Conservation (phyloP, 2,888 invertebrate species). For the Caenorhabditis sp. region DNA sequence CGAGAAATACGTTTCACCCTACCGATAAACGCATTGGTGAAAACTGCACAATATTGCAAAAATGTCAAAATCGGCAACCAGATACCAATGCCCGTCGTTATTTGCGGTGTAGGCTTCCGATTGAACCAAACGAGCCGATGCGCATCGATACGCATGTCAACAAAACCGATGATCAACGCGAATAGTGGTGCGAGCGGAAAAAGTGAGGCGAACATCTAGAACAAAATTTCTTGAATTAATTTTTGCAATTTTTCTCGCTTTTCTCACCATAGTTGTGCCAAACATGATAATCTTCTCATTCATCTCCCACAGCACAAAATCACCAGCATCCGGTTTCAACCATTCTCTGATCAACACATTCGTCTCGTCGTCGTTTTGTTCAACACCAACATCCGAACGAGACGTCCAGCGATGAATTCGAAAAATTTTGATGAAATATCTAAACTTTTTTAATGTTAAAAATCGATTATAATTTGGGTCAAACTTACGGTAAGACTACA, state of each 20-base stretch:
- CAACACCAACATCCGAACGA: conserved; percentile 16
- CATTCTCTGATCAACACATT: conserved; percentile 70
- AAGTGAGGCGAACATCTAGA: conserved; percentile 73
- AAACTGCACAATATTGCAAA: conserved; percentile 73
- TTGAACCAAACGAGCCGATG: conserved; percentile 65
- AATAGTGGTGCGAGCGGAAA: conserved; percentile 74
- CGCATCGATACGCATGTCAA: conserved; percentile 71
- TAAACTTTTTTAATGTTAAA: neutral
- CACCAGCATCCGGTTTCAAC: conserved; percentile 72
- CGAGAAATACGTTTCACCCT: neutral
- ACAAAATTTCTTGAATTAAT: too few relatives aligned
- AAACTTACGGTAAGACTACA: conserved; percentile 66
- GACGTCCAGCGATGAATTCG: conserved; percentile 32
- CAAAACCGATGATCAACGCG: conserved; percentile 71
- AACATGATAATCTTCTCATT: conserved; percentile 74
- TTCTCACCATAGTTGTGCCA: conserved; percentile 71
- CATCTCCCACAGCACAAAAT: conserved; percentile 73
- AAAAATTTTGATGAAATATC: conserved; percentile 39
- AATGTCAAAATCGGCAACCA: conserved; percentile 73
- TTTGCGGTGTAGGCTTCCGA: conserved; percentile 71
- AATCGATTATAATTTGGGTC: neutral
- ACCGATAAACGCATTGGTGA: conserved; percentile 73
- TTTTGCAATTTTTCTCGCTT: too few relatives aligned
- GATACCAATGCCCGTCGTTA: conserved; percentile 71
- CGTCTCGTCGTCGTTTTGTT: conserved; percentile 37